A percentile compares a stretch with the other conserved stretches of the same genome.
Conservation (phyloP, 1,140 invertebrate species). For the Arctopsyche grandis region DNA sequence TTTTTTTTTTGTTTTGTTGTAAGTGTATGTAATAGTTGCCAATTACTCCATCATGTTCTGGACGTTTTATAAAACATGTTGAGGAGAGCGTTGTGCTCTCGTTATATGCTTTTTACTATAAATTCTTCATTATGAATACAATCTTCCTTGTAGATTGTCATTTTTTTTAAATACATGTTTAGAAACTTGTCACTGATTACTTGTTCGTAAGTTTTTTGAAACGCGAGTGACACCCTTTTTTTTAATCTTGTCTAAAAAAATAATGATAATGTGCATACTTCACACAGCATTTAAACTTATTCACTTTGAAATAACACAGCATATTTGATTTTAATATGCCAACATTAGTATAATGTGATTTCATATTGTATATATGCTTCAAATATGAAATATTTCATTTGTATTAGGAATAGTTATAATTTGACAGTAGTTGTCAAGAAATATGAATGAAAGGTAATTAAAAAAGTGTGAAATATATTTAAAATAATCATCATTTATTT, state of each 20-base stretch:
- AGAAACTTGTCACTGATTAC: constrained; percentile 16
- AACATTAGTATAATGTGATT: constrained; percentile 31
- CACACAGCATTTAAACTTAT: constrained; percentile 31
- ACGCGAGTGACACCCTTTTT: constrained; percentile 10
- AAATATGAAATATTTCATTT: constrained; percentile 39
- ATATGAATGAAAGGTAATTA: neutral
- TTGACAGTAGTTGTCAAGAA: constrained; percentile 36
- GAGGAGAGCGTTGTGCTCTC: neutral
- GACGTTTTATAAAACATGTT: constrained; percentile 18
- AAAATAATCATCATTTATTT: neutral
- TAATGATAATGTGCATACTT: constrained; percentile 29
- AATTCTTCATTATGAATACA: constrained; percentile 9
- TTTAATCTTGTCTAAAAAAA: neutral
- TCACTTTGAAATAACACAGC: constrained; percentile 32
- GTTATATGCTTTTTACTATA: constrained; percentile 16
- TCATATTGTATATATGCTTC: constrained; percentile 40
- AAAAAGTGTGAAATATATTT: neutral
- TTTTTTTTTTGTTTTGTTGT: constrained; percentile 28
- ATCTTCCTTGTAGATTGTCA: constrained; percentile 19
- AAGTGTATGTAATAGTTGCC: constrained; percentile 39
- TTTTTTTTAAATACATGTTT: constrained; percentile 20
- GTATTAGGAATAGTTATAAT: constrained; percentile 28
- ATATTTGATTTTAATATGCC: constrained; percentile 34
- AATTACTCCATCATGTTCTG: constrained; percentile 8
- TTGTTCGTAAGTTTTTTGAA: constrained; percentile 26